Evolutionary conservation across 2,797 vertebrate genomes (phyloP).

Genomic region (Amphiprion clarkii): DNA sequence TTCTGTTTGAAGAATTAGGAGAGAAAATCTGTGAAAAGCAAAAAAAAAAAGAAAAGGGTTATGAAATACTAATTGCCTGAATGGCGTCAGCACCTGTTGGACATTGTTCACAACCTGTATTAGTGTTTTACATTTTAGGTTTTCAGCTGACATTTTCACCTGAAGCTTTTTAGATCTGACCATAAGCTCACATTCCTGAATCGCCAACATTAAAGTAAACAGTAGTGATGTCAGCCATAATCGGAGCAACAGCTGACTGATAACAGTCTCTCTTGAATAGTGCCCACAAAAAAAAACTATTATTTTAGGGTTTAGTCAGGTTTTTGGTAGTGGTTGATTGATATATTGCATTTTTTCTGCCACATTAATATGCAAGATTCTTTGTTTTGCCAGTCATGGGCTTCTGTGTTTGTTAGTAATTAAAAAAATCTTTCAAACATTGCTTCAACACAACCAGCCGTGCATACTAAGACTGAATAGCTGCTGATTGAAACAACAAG

Average conservation of each 20-base stretch:
- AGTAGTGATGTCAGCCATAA: conserved; percentile 22
- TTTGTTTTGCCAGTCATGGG: conserved; percentile 2
- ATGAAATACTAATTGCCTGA: conserved; percentile 32
- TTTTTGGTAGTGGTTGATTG: no score
- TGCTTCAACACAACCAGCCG: conserved; percentile 4
- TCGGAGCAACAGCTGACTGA: conserved; percentile 31
- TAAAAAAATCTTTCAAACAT: neutral
- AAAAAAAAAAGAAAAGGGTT: conserved; percentile 18
- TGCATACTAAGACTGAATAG: conserved; percentile 22
- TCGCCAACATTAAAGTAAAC: conserved; percentile 22
- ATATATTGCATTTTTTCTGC: neutral
- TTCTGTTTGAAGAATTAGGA: conserved; percentile 24
- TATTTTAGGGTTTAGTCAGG: conserved; percentile 22
- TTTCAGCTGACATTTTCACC: conserved; percentile 29
- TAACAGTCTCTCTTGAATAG: conserved; percentile 10
- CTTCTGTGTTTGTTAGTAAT: conserved; percentile 10
- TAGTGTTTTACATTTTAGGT: conserved; percentile 33
- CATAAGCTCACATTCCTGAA: conserved; percentile 43
- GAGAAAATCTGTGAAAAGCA: conserved; percentile 21
- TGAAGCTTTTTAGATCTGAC: conserved; percentile 33
- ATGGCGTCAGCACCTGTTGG: conserved; percentile 28
- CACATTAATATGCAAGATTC: neutral
- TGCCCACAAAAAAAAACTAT: conserved; percentile 26
- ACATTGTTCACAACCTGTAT: conserved; percentile 19
- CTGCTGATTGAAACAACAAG: conserved; percentile 33